Evolutionary conservation across 2,797 vertebrate species (phyloP), one percentile per base, ranked within the genome.

Genomic region (Falco biarmicus): DNA sequence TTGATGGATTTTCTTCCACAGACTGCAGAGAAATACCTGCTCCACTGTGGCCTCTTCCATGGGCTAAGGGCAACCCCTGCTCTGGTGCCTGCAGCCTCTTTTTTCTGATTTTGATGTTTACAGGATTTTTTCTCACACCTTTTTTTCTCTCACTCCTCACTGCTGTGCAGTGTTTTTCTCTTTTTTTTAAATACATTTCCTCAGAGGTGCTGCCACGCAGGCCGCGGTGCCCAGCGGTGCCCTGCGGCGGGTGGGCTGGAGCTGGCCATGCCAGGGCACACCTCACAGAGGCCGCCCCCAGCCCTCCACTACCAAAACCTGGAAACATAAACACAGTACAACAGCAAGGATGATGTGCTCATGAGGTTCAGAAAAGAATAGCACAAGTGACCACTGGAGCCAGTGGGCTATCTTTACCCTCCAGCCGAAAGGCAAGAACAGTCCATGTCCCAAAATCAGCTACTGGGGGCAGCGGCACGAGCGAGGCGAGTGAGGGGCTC

Each of bases 261-360:
- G 43, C 43, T 15, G 43, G 43, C 43, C 13, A 16, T 43, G 43
- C 43, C 43, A 15, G 43, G 43, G 37, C 37, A 39, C 37, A 39
- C 37, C 37, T 48, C 60, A n/a, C 74, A 39, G 34, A 56, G 43
- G 24, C 25, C 1, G 0, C 21, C 11, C 24, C 6, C 31, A 57
- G 13, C 34, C 14, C 0, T 0, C 26, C 1, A 0, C 15, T 64
- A 9, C 26, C 34, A 19, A 63, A 54, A 56, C 8, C 11, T 45
- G 39, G 25, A 48, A 17, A 50, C 7, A 19, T 26, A 56, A 56
- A 68, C 56, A 8, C n/a, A 15, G 16, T 37, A 25, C 12, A 43
- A 70, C 5, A 43, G 7, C 15, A 84, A 84, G 43, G 50, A 70
- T 29, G 6, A 69, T 32, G n/a, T 28, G 22, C 13, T 37, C 34